Evolutionary conservation across 2,113 vertebrate species (phyloP).

Genomic region (Stercorarius parasiticus): DNA sequence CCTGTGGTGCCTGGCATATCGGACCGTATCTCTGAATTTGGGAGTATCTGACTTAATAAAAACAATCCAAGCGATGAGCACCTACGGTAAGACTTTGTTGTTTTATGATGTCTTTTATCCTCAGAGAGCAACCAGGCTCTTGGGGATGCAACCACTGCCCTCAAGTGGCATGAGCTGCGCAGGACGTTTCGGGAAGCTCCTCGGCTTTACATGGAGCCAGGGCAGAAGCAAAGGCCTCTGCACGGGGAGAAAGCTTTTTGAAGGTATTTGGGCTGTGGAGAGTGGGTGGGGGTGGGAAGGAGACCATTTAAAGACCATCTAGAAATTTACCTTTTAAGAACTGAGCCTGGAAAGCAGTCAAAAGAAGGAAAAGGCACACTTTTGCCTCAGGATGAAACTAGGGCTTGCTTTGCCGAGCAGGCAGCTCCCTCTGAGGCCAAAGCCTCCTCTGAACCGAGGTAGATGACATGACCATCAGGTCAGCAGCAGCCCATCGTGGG

Average conservation of each 20-base stretch:
- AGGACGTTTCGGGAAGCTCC: background rate
- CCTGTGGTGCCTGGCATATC: too few species aligned
- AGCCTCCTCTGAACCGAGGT: background rate
- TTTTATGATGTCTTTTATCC: background rate
- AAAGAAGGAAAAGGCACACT: background rate
- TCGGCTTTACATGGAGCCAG: accelerated
- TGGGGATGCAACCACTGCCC: background rate
- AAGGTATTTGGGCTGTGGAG: accelerated
- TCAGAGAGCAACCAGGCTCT: accelerated
- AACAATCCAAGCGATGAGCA: background rate
- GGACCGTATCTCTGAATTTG: background rate
- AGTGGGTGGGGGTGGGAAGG: accelerated
- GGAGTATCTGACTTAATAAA: too few species aligned
- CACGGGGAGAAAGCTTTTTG: accelerated
- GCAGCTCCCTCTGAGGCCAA: accelerated
- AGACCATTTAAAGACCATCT: accelerated
- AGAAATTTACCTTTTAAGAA: background rate
- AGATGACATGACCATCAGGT: accelerated
- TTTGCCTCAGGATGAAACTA: background rate
- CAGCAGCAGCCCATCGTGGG: background rate
- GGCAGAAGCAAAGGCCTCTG: background rate
- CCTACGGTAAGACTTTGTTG: background rate
- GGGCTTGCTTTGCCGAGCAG: background rate
- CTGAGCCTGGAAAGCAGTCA: accelerated
- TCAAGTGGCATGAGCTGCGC: background rate